Evolutionary conservation across 2,888 invertebrate species (phyloP).

Genomic region (Harpalus rubripes): DNA sequence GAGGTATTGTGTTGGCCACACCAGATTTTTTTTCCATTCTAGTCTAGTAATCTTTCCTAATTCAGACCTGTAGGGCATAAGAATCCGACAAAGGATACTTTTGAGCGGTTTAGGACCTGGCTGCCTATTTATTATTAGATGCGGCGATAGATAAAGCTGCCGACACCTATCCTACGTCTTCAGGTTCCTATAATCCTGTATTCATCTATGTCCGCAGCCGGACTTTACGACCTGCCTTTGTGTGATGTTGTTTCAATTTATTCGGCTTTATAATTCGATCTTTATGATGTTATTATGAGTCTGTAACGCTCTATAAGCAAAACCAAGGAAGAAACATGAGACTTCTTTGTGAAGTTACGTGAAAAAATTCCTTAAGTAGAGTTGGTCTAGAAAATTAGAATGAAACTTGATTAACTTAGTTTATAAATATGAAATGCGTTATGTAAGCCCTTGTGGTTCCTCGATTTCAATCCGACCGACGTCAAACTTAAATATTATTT

Average conservation of each 20-base stretch:
- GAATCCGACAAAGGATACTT: conserved; percentile 25
- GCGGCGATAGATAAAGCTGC: conserved; percentile 37
- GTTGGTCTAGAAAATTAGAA: no score
- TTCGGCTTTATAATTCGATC: not conserved
- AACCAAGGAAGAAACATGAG: no score
- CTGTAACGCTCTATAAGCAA: no score
- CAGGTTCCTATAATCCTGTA: conserved; percentile 38
- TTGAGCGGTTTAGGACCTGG: not conserved
- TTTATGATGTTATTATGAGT: conserved; percentile 7
- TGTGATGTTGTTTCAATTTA: conserved; percentile 9
- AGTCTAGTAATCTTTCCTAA: not conserved
- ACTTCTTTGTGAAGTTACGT: no score
- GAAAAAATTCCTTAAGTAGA: no score
- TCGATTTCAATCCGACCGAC: no score
- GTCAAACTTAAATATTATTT: no score
- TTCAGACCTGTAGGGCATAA: not conserved
- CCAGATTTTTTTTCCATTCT: not conserved
- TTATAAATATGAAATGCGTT: no score
- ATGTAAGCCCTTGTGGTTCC: no score
- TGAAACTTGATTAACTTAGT: no score
- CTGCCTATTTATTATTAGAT: conserved; percentile 48
- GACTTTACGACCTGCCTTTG: conserved; percentile 20
- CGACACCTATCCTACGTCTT: conserved; percentile 51
- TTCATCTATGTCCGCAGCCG: conserved; percentile 35
- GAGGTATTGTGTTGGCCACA: no score